phyloP scores from a whole-genome alignment of 2,888 invertebrate species.

The Torymus aiolomorphi region DNA sequence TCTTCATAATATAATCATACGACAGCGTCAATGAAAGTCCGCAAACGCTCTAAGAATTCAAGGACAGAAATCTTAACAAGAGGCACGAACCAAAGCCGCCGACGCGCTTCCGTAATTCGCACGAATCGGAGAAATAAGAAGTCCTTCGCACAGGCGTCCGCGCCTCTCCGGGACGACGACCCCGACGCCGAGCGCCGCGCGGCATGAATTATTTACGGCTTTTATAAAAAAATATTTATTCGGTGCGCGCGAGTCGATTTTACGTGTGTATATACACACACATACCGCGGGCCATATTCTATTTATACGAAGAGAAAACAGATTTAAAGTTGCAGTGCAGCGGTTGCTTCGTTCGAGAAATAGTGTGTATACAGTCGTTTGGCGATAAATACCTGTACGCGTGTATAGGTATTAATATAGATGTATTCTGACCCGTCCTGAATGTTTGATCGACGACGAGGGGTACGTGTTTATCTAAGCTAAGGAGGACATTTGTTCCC shows the following conservation, averaged over 20 bases:
- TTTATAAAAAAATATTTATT: conserved; percentile 55
- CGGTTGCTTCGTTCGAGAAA: background rate
- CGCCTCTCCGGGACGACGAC: background rate
- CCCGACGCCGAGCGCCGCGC: conserved; percentile 21
- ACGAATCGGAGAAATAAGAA: no score
- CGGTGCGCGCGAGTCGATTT: conserved; percentile 27
- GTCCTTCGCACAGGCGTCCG: no score
- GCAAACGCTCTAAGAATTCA: no score
- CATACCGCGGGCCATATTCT: background rate
- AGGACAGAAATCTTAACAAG: no score
- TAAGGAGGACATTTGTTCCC: background rate
- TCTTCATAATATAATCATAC: no score
- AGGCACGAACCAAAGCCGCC: no score
- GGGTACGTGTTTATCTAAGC: no score
- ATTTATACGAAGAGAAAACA: conserved; percentile 12
- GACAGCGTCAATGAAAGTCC: no score
- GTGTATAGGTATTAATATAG: no score
- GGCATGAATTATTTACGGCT: conserved; percentile 53
- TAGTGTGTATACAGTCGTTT: background rate
- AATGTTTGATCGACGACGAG: no score
- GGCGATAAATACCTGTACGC: background rate
- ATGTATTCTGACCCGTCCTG: no score
- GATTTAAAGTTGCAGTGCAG: conserved; percentile 25
- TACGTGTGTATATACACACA: background rate
- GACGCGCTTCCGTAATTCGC: no score